Evolutionary conservation across 2,888 invertebrate genomes (phyloP), one percentile per base, ranked within the genome.

Genomic region (Ormyrus pomaceus): DNA sequence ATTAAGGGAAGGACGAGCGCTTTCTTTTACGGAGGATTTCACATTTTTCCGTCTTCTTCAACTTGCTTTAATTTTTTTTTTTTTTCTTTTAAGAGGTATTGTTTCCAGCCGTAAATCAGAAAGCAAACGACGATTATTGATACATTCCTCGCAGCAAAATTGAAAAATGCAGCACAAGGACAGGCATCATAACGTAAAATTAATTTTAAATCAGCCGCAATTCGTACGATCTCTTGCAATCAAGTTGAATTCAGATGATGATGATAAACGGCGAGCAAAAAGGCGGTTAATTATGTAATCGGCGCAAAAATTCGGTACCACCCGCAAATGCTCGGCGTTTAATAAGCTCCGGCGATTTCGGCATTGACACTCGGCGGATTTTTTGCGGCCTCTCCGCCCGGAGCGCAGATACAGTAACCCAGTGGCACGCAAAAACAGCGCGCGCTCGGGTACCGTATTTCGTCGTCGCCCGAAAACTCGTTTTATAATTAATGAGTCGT

Each of bases 401-500:
- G 10, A 56, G n/a, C 19, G 45, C 10, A 53, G 66, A 69, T 69
- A 46, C 46, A 34, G 19, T 72, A 72, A 62, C 72, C 72, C 61
- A 72, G 62, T 72, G 62, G 72, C 72, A 34, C 53, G 62, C 55
- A 62, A 72, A 62, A 62, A 72, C 50, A 62, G n/a, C 62, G 9
- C 34, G 59, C 19, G n/a, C 48, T 50, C 13, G 64, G 48, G 64
- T 64, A 64, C 64, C 64, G 64, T 64, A 64, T 64, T 64, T 64
- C 64, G 48, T 45, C 56, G 51, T 34, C n/a, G 53, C 5, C 71
- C 71, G 61, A 74, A 74, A 74, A 74, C 74, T 74, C 74, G 74
- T 74, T 74, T 59, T 50, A 53, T 72, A 72, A 61, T 72, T 75
- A 66, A 65, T 56, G 19, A 64, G 71, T 11, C 11, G 34, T 19